Evolutionary conservation across 2,888 invertebrate genomes (phyloP).

Genomic region (Gandaritis pyraliata): DNA sequence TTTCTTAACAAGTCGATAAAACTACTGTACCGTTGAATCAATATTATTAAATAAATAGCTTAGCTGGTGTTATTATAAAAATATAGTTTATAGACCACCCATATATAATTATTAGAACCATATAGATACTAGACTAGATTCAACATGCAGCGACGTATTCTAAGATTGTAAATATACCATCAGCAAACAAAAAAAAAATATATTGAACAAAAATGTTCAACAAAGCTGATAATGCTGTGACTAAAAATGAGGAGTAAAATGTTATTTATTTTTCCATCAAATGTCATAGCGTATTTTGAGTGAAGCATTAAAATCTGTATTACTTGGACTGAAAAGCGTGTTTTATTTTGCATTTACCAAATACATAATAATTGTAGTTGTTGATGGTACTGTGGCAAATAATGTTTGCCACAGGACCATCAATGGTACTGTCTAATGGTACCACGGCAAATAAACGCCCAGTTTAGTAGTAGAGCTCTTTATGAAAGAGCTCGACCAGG

Average conservation of each 20-base stretch:
- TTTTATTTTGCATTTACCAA: slow-evolving; percentile 38
- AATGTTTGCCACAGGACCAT: too few species aligned
- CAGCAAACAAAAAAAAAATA: slow-evolving; percentile 35
- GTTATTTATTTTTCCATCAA: slow-evolving; percentile 77
- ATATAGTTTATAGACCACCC: too few species aligned
- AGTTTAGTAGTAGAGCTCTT: too few species aligned
- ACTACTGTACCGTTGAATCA: not conserved
- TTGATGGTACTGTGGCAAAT: too few species aligned
- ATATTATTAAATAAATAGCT: not conserved
- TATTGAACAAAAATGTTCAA: slow-evolving; percentile 56
- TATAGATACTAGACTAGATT: not conserved
- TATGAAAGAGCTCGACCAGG: too few species aligned
- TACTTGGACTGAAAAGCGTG: slow-evolving; percentile 60
- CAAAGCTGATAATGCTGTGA: slow-evolving; percentile 70
- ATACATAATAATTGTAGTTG: not conserved
- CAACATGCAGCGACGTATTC: slow-evolving; percentile 12
- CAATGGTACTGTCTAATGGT: too few species aligned
- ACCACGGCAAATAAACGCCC: too few species aligned
- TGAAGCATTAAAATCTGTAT: slow-evolving; percentile 66
- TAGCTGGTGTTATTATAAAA: too few species aligned
- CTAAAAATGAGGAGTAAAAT: slow-evolving; percentile 54
- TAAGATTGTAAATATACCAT: slow-evolving; percentile 46
- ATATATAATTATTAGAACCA: too few species aligned
- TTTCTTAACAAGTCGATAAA: not conserved
- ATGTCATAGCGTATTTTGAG: slow-evolving; percentile 64